Base-by-base conservation (phyloP, 2,797 vertebrate genomes). In the Tadarida brasiliensis region DNA sequence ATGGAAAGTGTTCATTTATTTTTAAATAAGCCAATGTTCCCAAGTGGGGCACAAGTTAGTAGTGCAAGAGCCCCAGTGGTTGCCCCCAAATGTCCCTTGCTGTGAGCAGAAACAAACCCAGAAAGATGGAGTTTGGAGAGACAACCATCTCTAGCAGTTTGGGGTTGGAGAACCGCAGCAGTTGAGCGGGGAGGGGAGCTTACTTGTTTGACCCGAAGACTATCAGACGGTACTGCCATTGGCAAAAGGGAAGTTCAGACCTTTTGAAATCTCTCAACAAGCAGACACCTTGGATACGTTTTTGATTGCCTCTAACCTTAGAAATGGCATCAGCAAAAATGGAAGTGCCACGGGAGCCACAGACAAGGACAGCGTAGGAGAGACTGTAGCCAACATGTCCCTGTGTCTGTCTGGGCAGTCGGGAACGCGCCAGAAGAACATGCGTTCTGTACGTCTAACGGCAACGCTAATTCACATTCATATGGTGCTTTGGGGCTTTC, bases 221-320 rank as follows among this genome's bases (percentile, higher is more conserved):
- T 51, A 17, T 61, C 20, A 49, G 19, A 3, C 78, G 30, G 22
- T 33, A 20, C 14, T 83, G 28, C 44, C 33, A 71, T 35, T 44
- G 22, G 19, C 59, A 35, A 86, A 86, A 93, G 30, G 30, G 51
- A 89, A 91, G 61, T 71, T 59, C 20, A 67, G 30, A 93, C 2
- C 39, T 59, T 91, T 63, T 86, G 80, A 91, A 92, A 77, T 76
- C 47, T 54, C 39, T 89, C 30, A 87, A 35, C 14, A 65, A 63
- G 68, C 78, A 59, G 24, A 87, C 85, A 70, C 17, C 28, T 87
- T 26, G 24, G 26, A 49, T 59, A 51, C 67, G 81, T 39, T 71
- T 77, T 65, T 91, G 4, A 77, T 91, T 24, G 20, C 6, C 39
- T 82, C 67, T 71, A 51, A 74, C 63, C 57, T 84, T 90, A 65